These are phyloP conservation scores for Cricetomys ansorgei DNA, from an alignment of 2,113 vertebrate genomes.

Conservation along the genomic window DNA sequence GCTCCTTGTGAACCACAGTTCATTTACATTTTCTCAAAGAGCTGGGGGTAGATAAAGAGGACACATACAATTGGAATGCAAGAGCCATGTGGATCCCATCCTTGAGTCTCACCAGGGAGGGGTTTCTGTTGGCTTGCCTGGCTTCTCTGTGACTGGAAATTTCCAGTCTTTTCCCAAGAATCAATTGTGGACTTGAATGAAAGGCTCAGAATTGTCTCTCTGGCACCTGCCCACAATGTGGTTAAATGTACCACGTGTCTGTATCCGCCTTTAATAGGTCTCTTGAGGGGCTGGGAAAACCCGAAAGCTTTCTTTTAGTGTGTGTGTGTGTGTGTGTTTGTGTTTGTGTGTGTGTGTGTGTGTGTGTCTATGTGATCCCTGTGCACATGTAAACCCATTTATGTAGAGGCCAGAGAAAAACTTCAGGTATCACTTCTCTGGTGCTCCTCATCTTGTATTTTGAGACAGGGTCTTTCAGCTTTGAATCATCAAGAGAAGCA, in stretches of 20 bases:
- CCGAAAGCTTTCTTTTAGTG: background rate
- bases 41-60: background rate
- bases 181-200: constrained; percentile 8
- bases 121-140: background rate
- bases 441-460: background rate
- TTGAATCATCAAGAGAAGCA: background rate
- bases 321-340: background rate
- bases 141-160: background rate
- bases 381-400: background rate
- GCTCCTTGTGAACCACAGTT: background rate
- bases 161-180: constrained; percentile 22
- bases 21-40: background rate
- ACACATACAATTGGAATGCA: background rate
- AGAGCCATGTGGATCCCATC: background rate
- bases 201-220: constrained; percentile 30
- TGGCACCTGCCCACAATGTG: background rate
- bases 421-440: background rate
- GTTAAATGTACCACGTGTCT: background rate
- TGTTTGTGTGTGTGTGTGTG: no score
- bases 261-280: background rate
- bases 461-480: background rate
- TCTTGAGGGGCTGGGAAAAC: background rate
- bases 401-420: background rate
- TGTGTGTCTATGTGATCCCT: background rate
- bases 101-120: background rate